These are phyloP conservation scores for Ibidorhyncha struthersii DNA, from an alignment of 2,113 vertebrate genomes.

Conservation along the genomic window DNA sequence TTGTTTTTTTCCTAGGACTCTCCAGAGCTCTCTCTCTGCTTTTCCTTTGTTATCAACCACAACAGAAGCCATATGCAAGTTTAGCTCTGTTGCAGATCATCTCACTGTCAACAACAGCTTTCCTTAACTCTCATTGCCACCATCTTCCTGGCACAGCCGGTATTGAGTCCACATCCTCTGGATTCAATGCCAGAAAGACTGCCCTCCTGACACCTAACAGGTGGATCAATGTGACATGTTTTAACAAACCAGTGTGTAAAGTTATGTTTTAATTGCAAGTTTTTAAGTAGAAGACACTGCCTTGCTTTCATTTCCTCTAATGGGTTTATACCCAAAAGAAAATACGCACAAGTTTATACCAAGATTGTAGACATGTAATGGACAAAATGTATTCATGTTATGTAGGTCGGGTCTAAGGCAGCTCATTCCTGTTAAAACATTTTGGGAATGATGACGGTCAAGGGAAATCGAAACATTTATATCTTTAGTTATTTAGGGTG, in stretches of 20 bases:
- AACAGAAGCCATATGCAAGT: conserved; percentile 11
- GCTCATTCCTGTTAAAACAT: neutral
- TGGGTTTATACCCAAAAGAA: neutral
- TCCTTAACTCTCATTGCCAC: conserved; percentile 71
- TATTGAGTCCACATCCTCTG: conserved; percentile 50
- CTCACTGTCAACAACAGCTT: conserved; percentile 66
- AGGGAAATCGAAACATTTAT: neutral
- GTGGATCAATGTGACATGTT: neutral
- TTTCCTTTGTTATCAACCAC: conserved; percentile 27
- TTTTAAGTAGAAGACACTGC: neutral
- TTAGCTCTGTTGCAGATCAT: conserved; percentile 22
- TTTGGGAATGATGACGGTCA: neutral
- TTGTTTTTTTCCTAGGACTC: neutral
- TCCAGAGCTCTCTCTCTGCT: conserved; percentile 23
- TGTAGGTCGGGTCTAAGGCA: neutral
- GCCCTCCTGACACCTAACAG: neutral
- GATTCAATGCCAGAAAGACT: conserved; percentile 66
- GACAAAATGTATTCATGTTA: neutral
- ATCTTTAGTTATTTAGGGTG: neutral
- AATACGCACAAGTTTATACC: neutral
- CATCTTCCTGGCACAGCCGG: neutral
- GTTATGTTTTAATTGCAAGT: neutral
- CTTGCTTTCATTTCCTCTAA: neutral
- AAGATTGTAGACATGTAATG: neutral
- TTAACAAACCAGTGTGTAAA: neutral